A percentile compares a stretch with the other conserved stretches of the same genome.
Conservation (phyloP, 1,140 invertebrate species). For the Aphis craccivora region DNA sequence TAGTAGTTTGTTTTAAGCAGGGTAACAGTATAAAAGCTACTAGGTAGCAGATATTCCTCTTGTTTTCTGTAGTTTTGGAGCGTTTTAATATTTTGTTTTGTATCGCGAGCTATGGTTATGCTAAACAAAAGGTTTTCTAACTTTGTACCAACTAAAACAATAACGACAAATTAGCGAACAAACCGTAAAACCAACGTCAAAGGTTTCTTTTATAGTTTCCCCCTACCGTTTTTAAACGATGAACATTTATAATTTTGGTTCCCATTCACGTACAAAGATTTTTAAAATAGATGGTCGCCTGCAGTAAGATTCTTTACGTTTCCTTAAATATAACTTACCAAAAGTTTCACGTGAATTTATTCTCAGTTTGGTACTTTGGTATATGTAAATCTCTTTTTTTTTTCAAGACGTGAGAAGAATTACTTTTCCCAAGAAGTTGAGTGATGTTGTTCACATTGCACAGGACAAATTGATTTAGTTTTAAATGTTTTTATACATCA, state of each 20-base stretch:
- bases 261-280: not conserved
- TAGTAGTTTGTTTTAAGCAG: not conserved
- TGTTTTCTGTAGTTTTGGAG: not conserved
- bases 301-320: not conserved
- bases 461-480: not conserved
- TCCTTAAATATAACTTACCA: not conserved
- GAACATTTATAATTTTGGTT: not conserved
- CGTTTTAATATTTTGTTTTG: not conserved
- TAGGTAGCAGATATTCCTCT: not conserved
- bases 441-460: not conserved
- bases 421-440: not conserved
- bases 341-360: not conserved
- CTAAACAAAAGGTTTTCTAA: not conserved
- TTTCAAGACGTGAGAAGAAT: not conserved
- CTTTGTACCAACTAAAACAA: slow-evolving; percentile 14
- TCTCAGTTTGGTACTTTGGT: not conserved
- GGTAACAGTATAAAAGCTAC: not conserved
- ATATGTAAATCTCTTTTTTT: slow-evolving; percentile 13
- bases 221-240: not conserved
- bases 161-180: slow-evolving; percentile 19
- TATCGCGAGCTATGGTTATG: not conserved
- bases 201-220: not conserved
- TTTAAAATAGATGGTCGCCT: not conserved
- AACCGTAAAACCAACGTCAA: slow-evolving; percentile 9
- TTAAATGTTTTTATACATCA: not conserved